Base-by-base conservation (phyloP, 2,888 invertebrate genomes). In the Epirrhoe alternata region DNA sequence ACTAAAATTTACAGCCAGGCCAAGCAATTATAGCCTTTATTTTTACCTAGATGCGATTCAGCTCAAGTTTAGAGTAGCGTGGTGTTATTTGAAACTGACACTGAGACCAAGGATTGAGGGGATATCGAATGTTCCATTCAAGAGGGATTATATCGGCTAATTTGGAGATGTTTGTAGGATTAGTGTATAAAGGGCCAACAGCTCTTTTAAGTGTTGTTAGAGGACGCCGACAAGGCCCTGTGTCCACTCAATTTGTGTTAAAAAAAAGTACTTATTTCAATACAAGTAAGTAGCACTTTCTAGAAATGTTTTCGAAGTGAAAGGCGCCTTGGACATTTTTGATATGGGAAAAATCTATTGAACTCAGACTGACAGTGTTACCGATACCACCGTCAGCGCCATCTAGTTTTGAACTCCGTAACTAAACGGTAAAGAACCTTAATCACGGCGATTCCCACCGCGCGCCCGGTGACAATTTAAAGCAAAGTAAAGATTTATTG, bases 11-110 rank as follows among this genome's bases (percentile, higher is more conserved):
- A 31, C 47, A 10, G 10, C 8, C n/a, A 24, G 50, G 24, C 7
- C 35, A 51, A 4, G 14, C 52, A n/a, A 77, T 61, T 68, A 50
- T 69, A 58, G 56, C 8, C 69, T 64, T 72, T 81, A 77, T 16
- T 0, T 0, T 3, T 1, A 51, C 2, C 1, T 0, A 0, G 0
- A 68, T 77, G 80, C 72, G 65, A 69, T 62, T 64, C 16, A 47
- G 57, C 10, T n/a, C 42, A 52, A 6, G 16, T 3, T 53, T 51
- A 45, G 64, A 60, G 12, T 68, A 24, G 24, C 63, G 54, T 61
- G 52, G 67, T 71, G 70, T 67, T 77, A 86, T 78, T 77, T 75
- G 86, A 87, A 79, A 81, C 77, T 81, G 83, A 80, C 78, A 85
- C 70, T 77, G 85, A 85, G 81, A 75, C 74, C 72, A 14, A 60